Conservation (phyloP, 2,113 vertebrate genomes). For the Thalassarche chlororhynchos region DNA sequence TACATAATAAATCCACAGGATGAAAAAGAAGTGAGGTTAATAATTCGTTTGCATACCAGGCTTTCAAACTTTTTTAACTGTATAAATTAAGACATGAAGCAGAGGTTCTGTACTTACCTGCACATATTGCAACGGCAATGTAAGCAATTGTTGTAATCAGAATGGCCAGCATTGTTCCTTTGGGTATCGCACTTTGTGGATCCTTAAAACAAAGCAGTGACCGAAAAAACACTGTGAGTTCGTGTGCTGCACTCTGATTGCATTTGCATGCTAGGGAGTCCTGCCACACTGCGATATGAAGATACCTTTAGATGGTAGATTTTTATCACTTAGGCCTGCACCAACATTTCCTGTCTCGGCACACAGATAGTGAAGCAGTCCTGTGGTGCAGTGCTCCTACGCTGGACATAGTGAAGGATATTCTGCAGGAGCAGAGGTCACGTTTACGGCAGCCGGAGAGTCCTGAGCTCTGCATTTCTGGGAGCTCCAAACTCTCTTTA, state of each 20-base stretch:
- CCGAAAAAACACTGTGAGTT: not conserved
- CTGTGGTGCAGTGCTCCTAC: not conserved
- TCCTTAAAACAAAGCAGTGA: slow-evolving; percentile 78
- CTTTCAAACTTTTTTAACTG: not conserved
- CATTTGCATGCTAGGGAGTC: not conserved
- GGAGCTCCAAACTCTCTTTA: not conserved
- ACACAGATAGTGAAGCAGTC: not conserved
- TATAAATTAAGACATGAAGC: not conserved
- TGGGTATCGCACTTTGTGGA: slow-evolving; percentile 89
- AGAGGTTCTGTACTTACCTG: slow-evolving; percentile 79
- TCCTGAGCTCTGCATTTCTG: not conserved
- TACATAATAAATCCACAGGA: not conserved
- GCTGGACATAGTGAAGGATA: not conserved
- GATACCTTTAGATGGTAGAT: not conserved
- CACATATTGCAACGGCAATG: slow-evolving; percentile 86
- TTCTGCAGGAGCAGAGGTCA: not conserved
- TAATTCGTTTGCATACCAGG: not conserved
- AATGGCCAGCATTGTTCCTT: slow-evolving; percentile 95
- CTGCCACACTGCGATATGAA: not conserved
- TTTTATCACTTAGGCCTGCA: not conserved
- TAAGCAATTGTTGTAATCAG: slow-evolving; percentile 90
- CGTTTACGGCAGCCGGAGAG: not conserved
- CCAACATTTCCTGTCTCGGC: not conserved
- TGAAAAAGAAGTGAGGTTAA: not conserved
- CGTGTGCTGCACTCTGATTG: not conserved